These are phyloP conservation scores for Acanthaster planci DNA, from an alignment of 35 echinoderm and acorn worm species.

Conservation along the genomic window DNA sequence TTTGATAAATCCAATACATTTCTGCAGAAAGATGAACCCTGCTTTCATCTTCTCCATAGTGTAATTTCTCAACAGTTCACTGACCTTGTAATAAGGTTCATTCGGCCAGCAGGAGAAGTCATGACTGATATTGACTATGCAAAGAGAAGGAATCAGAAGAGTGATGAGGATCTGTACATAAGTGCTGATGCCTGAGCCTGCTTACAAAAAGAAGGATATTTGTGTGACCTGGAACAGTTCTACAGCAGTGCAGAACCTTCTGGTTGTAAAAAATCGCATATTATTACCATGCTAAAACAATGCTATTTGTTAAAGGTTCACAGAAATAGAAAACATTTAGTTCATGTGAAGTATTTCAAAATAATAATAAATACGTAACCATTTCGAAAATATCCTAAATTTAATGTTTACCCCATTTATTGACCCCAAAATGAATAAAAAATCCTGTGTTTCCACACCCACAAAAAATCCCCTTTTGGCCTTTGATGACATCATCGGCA, in stretches of 20 bases:
- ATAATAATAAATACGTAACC: no score
- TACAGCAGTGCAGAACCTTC: background rate
- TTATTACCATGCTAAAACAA: no score
- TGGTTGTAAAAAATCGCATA: no score
- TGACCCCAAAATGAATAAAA: no score
- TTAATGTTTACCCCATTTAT: no score
- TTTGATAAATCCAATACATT: constrained; percentile 39
- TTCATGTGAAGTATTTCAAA: no score
- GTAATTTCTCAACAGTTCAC: constrained; percentile 40
- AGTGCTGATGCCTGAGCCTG: background rate
- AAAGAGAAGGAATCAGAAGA: constrained; percentile 28
- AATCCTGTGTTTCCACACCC: no score
- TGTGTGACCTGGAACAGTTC: background rate
- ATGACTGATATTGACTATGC: constrained; percentile 15
- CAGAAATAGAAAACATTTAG: no score
- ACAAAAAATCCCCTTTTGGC: no score
- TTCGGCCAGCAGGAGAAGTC: constrained; percentile 8
- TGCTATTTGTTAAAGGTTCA: no score
- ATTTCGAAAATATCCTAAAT: no score
- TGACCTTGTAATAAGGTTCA: constrained; percentile 30
- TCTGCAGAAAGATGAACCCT: constrained; percentile 67
- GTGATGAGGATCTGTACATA: constrained; percentile 22
- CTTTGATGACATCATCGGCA: no score
- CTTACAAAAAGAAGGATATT: background rate
- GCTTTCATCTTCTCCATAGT: constrained; percentile 39